Conservation (phyloP, 2,888 invertebrate genomes). For the Sphaeridia pumilis region DNA sequence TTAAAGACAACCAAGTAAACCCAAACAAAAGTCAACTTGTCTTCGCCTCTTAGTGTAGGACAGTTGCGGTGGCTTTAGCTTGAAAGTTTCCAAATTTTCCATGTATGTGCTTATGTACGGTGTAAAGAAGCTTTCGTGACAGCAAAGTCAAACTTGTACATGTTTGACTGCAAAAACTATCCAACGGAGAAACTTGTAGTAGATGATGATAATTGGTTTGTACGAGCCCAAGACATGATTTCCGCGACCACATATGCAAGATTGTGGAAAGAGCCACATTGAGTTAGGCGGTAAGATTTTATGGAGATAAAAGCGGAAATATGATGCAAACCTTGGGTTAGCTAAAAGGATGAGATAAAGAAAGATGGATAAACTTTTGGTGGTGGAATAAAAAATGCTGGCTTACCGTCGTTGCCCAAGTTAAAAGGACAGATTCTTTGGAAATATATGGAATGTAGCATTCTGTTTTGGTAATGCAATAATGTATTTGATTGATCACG, state of each 20-base stretch:
- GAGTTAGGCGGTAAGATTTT: too few relatives aligned
- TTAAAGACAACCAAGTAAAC: too few relatives aligned
- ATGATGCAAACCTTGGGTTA: not conserved
- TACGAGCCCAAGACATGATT: too few relatives aligned
- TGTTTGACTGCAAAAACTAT: not conserved
- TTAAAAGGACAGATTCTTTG: constrained; percentile 4
- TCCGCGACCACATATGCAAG: too few relatives aligned
- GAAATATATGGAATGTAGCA: constrained; percentile 18
- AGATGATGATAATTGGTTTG: not conserved
- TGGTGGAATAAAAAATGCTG: not conserved
- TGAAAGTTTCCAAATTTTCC: too few relatives aligned
- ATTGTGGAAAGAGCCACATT: too few relatives aligned
- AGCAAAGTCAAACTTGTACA: not conserved
- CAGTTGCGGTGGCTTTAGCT: too few relatives aligned
- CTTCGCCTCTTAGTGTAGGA: too few relatives aligned
- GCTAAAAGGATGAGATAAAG: not conserved
- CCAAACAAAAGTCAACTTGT: too few relatives aligned
- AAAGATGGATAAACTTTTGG: not conserved
- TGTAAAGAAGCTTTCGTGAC: not conserved
- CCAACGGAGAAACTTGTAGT: not conserved
- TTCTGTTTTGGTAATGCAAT: constrained; percentile 27
- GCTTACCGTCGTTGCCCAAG: constrained; percentile 1
- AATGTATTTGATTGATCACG: constrained; percentile 34
- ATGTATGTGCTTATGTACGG: not conserved
- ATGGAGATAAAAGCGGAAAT: too few relatives aligned